Evolutionary conservation across 2,888 invertebrate genomes (phyloP), one percentile per base, ranked within the genome.

Genomic region (Aplocera efformata): DNA sequence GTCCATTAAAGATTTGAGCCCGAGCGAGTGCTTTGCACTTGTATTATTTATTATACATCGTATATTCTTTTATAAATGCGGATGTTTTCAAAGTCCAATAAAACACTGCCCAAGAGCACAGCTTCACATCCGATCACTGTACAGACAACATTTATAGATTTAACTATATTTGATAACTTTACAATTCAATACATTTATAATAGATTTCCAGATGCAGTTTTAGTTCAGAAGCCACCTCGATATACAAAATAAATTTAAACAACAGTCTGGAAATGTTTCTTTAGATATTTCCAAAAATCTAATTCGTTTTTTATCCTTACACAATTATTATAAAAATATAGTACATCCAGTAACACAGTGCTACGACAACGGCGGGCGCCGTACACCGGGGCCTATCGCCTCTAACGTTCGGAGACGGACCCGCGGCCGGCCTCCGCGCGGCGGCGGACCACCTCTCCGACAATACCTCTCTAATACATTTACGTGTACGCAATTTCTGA

Each of bases 401-500:
- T 43, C 49, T n/a, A n/a, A n/a, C n/a, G n/a, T n/a, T n/a, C n/a
- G n/a, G n/a, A n/a, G n/a, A n/a, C n/a, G n/a, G n/a, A n/a, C n/a
- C n/a, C n/a, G n/a, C n/a, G n/a, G n/a, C n/a, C n/a, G n/a, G 42
- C 32, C 31, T 6, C 38, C 38, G 30, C 6, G 38, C 39, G 35
- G 32, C 28, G 27, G 3, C 13, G 3, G 13, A 17, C 23, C 27
- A 25, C 38, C 42, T 33, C 20, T 36, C 42, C 10, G 38, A 45
- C 42, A 45, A 53, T 43, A 50, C 47, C 49, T 45, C 41, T 50
- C 43, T 48, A 49, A 52, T 49, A 52, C 44, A 52, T 32, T 39
- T 21, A 48, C 17, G 45, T 42, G 53, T 43, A 57, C 50, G 58
- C 59, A 53, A 64, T 55, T 62, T 64, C 58, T 56, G 57, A 60